Conservation (phyloP, 2,113 vertebrate genomes). For the Hemicordylus capensis region DNA sequence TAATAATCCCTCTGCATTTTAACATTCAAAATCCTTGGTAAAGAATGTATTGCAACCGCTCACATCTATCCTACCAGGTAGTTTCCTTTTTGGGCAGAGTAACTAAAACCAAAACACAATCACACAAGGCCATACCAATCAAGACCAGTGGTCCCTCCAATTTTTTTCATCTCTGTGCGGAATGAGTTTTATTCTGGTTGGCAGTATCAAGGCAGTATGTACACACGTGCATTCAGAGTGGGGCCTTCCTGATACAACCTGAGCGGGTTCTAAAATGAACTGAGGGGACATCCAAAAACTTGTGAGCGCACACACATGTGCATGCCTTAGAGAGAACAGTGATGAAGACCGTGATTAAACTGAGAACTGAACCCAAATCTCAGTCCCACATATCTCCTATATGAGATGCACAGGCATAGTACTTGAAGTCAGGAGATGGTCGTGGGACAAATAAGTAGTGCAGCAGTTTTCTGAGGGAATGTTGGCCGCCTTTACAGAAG, state of each 20-base stretch:
- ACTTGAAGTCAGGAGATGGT: background rate
- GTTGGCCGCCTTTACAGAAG: slow-evolving; percentile 25
- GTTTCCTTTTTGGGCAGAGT: background rate
- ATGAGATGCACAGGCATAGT: background rate
- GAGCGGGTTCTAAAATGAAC: no score
- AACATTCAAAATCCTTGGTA: background rate
- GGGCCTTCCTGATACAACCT: no score
- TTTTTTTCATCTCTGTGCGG: no score
- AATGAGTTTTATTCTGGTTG: no score
- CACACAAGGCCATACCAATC: background rate
- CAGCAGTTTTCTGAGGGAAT: background rate
- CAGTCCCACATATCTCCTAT: background rate
- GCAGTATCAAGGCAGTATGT: no score
- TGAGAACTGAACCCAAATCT: background rate
- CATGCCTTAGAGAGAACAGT: no score
- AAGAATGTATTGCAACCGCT: background rate
- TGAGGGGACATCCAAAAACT: no score
- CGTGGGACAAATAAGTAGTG: background rate
- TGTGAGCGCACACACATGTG: no score
- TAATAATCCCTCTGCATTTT: background rate
- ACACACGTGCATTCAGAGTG: no score
- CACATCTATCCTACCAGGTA: background rate
- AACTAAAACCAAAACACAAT: background rate
- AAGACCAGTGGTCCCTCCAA: no score
- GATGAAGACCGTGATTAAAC: no score